Evolutionary conservation across 2,797 vertebrate genomes (phyloP).

Genomic region (Muscicapa striata): DNA sequence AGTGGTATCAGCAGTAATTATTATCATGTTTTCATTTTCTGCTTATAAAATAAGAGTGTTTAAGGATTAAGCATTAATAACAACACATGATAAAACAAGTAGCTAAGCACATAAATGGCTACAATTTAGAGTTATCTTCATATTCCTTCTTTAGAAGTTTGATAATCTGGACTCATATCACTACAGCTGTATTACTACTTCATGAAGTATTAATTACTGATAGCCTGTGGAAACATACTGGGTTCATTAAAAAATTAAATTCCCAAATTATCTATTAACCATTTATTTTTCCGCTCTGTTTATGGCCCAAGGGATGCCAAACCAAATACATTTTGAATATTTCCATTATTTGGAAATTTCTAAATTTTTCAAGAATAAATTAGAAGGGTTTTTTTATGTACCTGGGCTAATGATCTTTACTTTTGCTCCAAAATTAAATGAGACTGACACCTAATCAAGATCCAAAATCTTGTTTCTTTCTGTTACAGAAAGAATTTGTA

Average conservation of each 20-base stretch:
- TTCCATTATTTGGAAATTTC: background rate
- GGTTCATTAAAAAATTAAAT: background rate
- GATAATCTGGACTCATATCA: background rate
- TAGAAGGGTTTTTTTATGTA: background rate
- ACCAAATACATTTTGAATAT: background rate
- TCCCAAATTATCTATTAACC: background rate
- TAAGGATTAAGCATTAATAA: background rate
- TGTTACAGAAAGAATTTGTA: background rate
- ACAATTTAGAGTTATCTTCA: background rate
- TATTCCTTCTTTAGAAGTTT: background rate
- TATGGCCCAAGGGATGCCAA: background rate
- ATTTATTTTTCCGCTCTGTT: background rate
- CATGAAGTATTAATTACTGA: background rate
- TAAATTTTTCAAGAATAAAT: background rate
- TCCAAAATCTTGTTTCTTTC: background rate
- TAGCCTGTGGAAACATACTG: background rate
- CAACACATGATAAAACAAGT: accelerated
- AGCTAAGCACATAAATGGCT: background rate
- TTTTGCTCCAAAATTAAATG: background rate
- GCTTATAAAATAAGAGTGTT: background rate
- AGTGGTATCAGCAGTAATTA: background rate
- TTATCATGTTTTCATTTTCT: background rate
- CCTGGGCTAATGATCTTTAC: background rate
- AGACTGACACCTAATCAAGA: background rate
- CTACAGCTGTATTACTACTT: background rate